Percentiles rank a stretch among this genome's conserved stretches.
Evolutionary conservation across 2,113 vertebrate genomes (phyloP).

Genomic region (Cryptoleucopteryx plumbea): DNA sequence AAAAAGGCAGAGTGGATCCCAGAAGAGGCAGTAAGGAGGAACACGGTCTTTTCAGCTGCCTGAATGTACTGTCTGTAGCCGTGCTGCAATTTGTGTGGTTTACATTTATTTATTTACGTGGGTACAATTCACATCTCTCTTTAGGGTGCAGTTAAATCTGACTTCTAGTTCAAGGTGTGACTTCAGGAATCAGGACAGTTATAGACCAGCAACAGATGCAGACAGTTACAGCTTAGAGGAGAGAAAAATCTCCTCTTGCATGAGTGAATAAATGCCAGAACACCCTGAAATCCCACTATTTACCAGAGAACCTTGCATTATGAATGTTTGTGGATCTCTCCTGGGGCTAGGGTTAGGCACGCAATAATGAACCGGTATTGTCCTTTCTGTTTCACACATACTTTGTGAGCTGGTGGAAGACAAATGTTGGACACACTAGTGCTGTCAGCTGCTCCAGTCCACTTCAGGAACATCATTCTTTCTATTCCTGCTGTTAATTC

Average conservation of each 20-base stretch:
- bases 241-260: background rate
- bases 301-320: background rate
- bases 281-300: background rate
- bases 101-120: background rate
- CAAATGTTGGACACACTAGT: background rate
- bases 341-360: background rate
- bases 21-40: background rate
- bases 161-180: background rate
- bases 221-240: background rate
- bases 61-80: background rate
- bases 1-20: background rate
- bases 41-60: background rate
- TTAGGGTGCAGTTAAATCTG: background rate
- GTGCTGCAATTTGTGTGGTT: background rate
- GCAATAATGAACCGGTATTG: background rate
- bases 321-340: background rate
- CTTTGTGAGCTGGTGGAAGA: background rate
- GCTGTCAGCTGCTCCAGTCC: background rate
- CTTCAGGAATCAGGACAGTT: background rate
- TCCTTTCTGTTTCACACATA: background rate
- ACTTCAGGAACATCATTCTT: background rate
- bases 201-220: background rate
- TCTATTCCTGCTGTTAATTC: background rate
- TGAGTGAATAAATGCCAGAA: background rate
- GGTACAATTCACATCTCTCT: background rate